Base-by-base conservation (phyloP, 2,888 invertebrate species). In the Melanchra persicariae region DNA sequence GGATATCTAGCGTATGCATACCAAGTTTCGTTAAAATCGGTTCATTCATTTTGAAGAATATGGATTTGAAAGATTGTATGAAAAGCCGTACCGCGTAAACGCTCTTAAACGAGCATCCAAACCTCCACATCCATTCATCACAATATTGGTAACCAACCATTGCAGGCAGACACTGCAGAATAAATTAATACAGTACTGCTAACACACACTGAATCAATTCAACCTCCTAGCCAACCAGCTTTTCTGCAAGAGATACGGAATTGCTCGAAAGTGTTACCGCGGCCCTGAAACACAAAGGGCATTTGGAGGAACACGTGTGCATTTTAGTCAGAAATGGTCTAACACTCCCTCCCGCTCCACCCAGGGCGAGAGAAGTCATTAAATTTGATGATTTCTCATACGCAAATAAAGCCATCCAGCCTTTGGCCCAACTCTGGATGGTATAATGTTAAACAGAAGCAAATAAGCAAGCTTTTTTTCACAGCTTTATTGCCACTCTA, bases 401-500 rank as follows among this genome's bases (percentile, higher is more conserved):
- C 10, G 0, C 9, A n/a, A 40, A 40, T 5, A 17, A 40, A 40
- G 5, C 12, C 40, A 15, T 57, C 45, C 45, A 66, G 15, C 37
- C 4, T 17, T 37, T 30, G 34, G 22, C 15, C 58, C 26, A 65
- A 58, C 45, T 61, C 47, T 67, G 62, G 54, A 65, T 81, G 65
- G 71, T 62, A 81, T 74, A 72, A 76, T 76, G 68, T 59, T 74
- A 82, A 79, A 78, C 63, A 79, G 67, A 77, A 70, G 65, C 74
- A 83, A 85, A 85, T 85, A 80, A 77, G 73, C 74, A 61, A 54
- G 71, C 63, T 15, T 72, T 83, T 80, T 75, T 76, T 85, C 52
- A 77, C 69, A 51, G 54, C 66, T 83, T 83, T 83, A 83, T 83
- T 85, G 71, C 83, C 59, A 70, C 61, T 80, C 52, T 60, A 74